Conservation (phyloP, 2,797 vertebrate species). For the Danio albolineatus region DNA sequence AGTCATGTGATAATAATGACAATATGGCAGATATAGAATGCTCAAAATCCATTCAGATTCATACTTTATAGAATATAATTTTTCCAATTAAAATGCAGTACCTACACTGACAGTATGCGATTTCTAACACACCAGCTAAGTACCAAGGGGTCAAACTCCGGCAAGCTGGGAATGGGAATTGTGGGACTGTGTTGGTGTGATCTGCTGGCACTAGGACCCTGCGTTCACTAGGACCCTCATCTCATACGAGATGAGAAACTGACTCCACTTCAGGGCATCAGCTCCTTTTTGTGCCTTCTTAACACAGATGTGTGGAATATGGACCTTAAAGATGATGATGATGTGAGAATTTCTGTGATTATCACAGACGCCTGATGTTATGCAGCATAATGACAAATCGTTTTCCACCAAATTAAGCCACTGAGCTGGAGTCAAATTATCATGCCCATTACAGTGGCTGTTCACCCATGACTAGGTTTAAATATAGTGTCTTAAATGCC, state of each 20-base stretch:
- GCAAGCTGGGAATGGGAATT: too few relatives aligned
- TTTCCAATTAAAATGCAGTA: too few relatives aligned
- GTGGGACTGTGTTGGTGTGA: too few relatives aligned
- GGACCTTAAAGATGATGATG: slow-evolving; percentile 23
- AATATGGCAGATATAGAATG: too few relatives aligned
- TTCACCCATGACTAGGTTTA: slow-evolving; percentile 44
- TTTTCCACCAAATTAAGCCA: slow-evolving; percentile 54
- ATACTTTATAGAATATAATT: too few relatives aligned
- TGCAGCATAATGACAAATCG: slow-evolving; percentile 39
- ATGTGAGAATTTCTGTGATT: slow-evolving; percentile 37
- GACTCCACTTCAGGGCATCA: not conserved
- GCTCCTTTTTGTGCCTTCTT: not conserved
- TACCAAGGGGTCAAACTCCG: not conserved
- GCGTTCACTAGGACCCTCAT: too few relatives aligned
- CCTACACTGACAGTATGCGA: too few relatives aligned
- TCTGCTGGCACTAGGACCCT: not conserved
- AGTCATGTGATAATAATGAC: too few relatives aligned
- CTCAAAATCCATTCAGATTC: too few relatives aligned
- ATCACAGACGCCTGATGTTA: slow-evolving; percentile 33
- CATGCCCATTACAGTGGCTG: slow-evolving; percentile 41
- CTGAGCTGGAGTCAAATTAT: slow-evolving; percentile 47
- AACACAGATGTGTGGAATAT: slow-evolving; percentile 14
- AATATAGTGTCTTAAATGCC: slow-evolving; percentile 48
- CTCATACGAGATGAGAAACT: not conserved
- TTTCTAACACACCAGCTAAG: too few relatives aligned